Evolutionary conservation across 2,113 vertebrate species (phyloP), one percentile per base, ranked within the genome.

Genomic region (Tretioscincus oriximinensis): DNA sequence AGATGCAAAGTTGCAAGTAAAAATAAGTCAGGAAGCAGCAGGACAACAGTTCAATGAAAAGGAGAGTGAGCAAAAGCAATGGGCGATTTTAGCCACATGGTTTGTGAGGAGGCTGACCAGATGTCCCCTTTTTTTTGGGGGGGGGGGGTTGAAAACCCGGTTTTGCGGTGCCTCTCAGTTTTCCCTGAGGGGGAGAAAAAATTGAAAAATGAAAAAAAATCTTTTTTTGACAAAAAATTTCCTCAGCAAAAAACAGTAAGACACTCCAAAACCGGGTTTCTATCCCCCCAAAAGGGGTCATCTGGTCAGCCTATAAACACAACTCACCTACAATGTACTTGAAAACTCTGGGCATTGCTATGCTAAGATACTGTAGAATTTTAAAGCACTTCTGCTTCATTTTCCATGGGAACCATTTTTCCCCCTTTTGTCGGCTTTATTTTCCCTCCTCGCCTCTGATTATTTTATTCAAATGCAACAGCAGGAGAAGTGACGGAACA

Each of bases 401-500:
- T 81, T 75, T 75, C 49, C 80, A 54, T 0, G 0, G 69, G 63
- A 65, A 69, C 51, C 64, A 1, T 54, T 26, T 88, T 85, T 45
- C 20, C 65, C 20, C 65, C 80, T 80, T 77, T 77, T 86, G 72
- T 78, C 68, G 73, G 73, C 7, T 79, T 88, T 78, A 83, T 85
- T 88, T 76, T 41, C 61, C 60, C 35, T 47, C 51, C 65, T 71
- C 8, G 45, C 24, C 73, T 29, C 75, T 74, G 81, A 8, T 51
- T 58, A 76, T 78, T 90, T 89, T 84, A 76, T 84, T 86, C 22
- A 10, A 86, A 71, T 72, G 49, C 0, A 0, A 76, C 86, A 86
- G 89, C 84, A 70, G 85, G 80, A 73, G 86, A 86, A 85, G 74
- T 24, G 47, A 63, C 70, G 54, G 88, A 90, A 88, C 80, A 90